phyloP scores from a whole-genome alignment of 1,140 invertebrate genomes.

The Lasioglossum baleicum region DNA sequence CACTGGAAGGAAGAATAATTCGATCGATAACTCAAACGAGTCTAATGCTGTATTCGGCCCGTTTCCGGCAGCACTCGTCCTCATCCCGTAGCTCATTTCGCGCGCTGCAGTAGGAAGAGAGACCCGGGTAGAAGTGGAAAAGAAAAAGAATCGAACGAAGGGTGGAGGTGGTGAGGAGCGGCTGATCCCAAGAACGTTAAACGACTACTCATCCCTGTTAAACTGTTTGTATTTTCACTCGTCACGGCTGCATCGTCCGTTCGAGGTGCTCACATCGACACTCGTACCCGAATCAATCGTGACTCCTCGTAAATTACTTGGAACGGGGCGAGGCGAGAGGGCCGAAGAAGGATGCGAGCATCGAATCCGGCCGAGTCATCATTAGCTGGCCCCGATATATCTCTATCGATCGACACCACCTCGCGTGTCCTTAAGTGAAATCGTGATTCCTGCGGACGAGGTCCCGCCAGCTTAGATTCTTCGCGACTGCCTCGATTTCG shows the following conservation, averaged over 20 bases:
- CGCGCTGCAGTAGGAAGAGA: constrained; percentile 24
- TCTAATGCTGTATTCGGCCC: background rate
- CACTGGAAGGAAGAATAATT: background rate
- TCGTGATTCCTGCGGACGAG: constrained; percentile 42
- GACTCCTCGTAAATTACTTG: constrained; percentile 67
- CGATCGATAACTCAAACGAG: constrained; percentile 8
- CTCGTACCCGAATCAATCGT: constrained; percentile 66
- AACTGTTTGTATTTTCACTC: constrained; percentile 80
- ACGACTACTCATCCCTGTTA: constrained; percentile 78
- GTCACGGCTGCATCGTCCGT: constrained; percentile 69
- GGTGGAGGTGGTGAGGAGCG: constrained; percentile 36
- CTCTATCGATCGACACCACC: constrained; percentile 73
- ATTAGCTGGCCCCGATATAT: constrained; percentile 69
- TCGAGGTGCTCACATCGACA: constrained; percentile 73
- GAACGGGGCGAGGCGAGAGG: background rate
- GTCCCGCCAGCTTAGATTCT: background rate
- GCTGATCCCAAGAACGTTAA: constrained; percentile 70
- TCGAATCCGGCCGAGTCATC: constrained; percentile 70
- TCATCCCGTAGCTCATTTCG: constrained; percentile 10
- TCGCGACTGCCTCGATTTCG: constrained; percentile 25
- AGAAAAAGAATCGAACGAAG: background rate
- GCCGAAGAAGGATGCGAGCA: background rate
- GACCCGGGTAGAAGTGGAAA: background rate
- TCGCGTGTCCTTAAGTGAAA: constrained; percentile 66
- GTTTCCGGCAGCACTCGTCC: background rate